Base-by-base conservation (phyloP, 2,797 vertebrate genomes). In the Pangasius sanitwongsei region DNA sequence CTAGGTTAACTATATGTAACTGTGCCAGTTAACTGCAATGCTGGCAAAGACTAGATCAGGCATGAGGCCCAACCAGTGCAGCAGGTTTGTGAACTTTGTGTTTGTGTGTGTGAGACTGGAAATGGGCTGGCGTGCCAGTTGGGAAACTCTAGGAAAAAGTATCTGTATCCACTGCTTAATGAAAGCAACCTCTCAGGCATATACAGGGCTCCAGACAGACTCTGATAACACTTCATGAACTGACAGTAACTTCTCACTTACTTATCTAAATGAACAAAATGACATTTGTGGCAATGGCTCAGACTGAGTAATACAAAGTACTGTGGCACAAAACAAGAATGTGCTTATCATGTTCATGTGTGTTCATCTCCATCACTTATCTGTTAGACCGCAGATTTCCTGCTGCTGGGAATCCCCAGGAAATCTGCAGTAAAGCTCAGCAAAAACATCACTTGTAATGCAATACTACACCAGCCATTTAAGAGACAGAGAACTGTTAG, bases 101-200 rank as follows among this genome's bases (percentile, higher is more conserved):
- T 37, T 5, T 77, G 28, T 85, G 53, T 75, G 85, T 85, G 57
- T 57, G 67, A 44, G 80, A 55, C 25, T 86, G 23, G 31, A 84
- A 87, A 57, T 65, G n/a, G n/a, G 61, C 13, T 83, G 41, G 53
- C 55, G 20, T 84, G 87, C 74, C 31, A 85, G n/a, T 82, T 72
- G 9, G 18, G 74, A 63, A 87, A 57, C n/a, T 34, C n/a, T 57
- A 11, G 77, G 53, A 84, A 85, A 69, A 9, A 31, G 48, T 34
- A 37, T 87, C 85, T 83, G 44, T 53, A 87, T n/a, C 72, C 63
- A 83, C 53, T 37, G 80, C 48, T 78, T 57, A 84, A 16, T 83
- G 41, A 69, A 85, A 81, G 28, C 59, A 50, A 48, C 34, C 59
- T 69, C 48, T 85, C 15, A 31, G 25, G 20, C 25, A 31, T 80